A percentile compares a stretch with the other conserved stretches of the same genome.
Conservation (phyloP, 2,113 vertebrate genomes). For the Phrynosoma blainvillii region DNA sequence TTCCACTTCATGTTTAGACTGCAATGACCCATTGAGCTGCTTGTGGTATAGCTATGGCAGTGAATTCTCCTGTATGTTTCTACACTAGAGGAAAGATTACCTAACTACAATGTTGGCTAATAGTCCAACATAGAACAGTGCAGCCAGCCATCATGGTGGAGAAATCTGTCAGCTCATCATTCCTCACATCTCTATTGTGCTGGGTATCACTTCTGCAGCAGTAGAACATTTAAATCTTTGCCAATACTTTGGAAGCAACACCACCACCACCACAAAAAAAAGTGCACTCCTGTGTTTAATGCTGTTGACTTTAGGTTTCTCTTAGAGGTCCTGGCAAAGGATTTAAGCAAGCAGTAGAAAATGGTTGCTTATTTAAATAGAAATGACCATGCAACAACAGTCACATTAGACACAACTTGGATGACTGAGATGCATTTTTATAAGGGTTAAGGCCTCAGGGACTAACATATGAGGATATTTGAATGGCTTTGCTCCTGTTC, state of each 20-base stretch:
- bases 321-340: not conserved
- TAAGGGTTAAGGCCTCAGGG: not conserved
- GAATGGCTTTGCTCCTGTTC: constrained; percentile 15
- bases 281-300: not conserved
- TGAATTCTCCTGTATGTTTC: not conserved
- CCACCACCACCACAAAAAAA: not conserved
- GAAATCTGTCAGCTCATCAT: not conserved
- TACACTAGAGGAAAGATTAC: not conserved
- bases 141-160: no score
- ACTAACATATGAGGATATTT: not conserved
- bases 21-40: not conserved
- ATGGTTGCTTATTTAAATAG: not conserved
- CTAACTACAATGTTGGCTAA: not conserved
- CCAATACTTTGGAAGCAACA: not conserved
- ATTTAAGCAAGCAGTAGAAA: not conserved
- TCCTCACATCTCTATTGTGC: not conserved
- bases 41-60: not conserved
- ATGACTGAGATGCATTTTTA: not conserved
- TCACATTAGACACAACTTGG: not conserved
- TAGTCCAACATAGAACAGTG: not conserved
- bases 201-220: not conserved
- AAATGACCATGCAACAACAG: not conserved
- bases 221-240: not conserved
- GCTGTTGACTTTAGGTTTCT: not conserved
- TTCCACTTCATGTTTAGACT: not conserved